Evolutionary conservation across 2,113 vertebrate species (phyloP), one percentile per base, ranked within the genome.

Genomic region (Oreocharis arfaki): DNA sequence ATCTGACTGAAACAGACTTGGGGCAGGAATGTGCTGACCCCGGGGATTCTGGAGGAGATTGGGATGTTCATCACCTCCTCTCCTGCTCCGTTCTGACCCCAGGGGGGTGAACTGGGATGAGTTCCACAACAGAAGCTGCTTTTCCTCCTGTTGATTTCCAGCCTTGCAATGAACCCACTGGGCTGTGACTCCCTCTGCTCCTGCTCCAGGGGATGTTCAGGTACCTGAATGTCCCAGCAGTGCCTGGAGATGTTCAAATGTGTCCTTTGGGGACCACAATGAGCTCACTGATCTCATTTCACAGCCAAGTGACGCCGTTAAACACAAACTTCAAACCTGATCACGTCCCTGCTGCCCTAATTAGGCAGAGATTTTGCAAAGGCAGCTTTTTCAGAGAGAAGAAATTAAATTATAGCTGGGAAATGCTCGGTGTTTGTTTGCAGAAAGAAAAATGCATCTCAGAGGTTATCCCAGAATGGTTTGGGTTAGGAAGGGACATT

Each of bases 241-340:
- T 10, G 59, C 53, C 23, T 49, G 70, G 33, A 63, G 27, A 37
- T 42, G 33, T 69, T 69, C 63, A 76, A 13, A 82, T 27, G 15
- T 42, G 44, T 61, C 71, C 55, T 56, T 14, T 91, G n/a, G n/a
- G 41, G 37, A 41, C 41, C 37, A 24, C 50, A 53, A 16, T 19
- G 79, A 79, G 49, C 39, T 35, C 75, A 30, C 26, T 74, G 63
- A 61, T 53, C 75, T 77, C 76, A 26, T 52, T 77, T 39, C 33
- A 10, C 24, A n/a, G 49, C 19, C 23, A 73, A 60, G 33, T 2
- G 6, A 13, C 2, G 11, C 19, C 0, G 0, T 39, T 74, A 30
- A 47, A 71, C 13, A 7, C 26, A 13, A 49, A 33, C 41, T 41
- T 47, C 30, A 21, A 69, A 52, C 46, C 32, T 49, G 32, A 28